A percentile compares a stretch with the other conserved stretches of the same genome.
phyloP scores from a whole-genome alignment of 1,140 invertebrate species.

The Drosophila willistoni region DNA sequence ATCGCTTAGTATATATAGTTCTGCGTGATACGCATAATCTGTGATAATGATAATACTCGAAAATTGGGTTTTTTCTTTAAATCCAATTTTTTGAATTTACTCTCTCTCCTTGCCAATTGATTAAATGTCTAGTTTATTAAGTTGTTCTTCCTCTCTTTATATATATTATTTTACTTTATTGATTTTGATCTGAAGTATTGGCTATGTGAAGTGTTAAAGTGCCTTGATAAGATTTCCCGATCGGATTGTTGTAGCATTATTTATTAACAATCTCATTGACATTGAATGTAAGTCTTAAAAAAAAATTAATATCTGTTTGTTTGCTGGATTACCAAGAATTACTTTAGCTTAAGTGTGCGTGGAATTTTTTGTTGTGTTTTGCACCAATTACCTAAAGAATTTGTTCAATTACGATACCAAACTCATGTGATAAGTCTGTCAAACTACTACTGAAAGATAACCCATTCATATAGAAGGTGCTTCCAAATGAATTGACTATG shows the following conservation, averaged over 20 bases:
- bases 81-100: not conserved
- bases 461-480: no score
- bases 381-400: slow-evolving; percentile 16
- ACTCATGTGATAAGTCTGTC: no score
- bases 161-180: not conserved
- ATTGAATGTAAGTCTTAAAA: not conserved
- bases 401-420: slow-evolving; percentile 43
- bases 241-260: not conserved
- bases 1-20: not conserved
- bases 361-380: not conserved
- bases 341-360: slow-evolving; percentile 4
- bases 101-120: not conserved
- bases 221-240: slow-evolving; percentile 5
- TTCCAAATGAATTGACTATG: no score
- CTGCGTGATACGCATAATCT: not conserved
- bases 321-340: not conserved
- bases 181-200: slow-evolving; percentile 13
- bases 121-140: not conserved
- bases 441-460: no score
- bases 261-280: slow-evolving; percentile 7
- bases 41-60: not conserved
- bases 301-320: not conserved
- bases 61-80: slow-evolving; percentile 1
- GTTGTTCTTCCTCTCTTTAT: not conserved
- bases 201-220: not conserved